Evolutionary conservation across 2,113 vertebrate genomes (phyloP), one percentile per base, ranked within the genome.

Genomic region (Gadus chalcogrammus): DNA sequence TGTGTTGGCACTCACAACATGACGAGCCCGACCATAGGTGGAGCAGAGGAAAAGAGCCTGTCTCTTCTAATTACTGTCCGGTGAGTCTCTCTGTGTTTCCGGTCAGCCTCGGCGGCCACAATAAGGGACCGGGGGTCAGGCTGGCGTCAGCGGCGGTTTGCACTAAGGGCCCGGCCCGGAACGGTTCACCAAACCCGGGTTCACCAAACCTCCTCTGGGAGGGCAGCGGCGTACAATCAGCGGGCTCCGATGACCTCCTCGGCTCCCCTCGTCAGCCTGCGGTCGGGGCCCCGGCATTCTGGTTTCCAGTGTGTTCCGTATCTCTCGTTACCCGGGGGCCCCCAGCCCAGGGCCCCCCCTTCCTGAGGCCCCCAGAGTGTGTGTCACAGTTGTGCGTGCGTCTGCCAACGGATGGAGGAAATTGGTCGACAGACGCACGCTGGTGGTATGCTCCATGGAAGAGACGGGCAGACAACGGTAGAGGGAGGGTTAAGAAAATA

Each of bases 241-340:
- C 85, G 78, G 79, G 79, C 79, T 75, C 82, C 77, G 83, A 18
- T 85, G 83, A 89, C 88, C 87, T 91, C 90, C 86, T 87, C 84
- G 72, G 71, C 71, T 89, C 88, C 71, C 77, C 53, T 35, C 16
- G 72, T 73, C 77, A 82, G 79, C 73, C 67, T 88, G 87, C n/a
- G 81, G 87, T 87, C 84, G 82, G 24, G 79, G 79, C 81, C 31
- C 31, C 31, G 31, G 31, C 31, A 4, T 35, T 35, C 31, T 4
- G 31, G 31, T 35, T 35, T 35, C 31, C 31, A 35, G 31, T 4
- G 31, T 35, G 31, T 35, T 35, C 31, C 31, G 31, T 35, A 35
- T 35, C 31, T 35, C 31, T 35, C 6, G 31, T 35, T 35, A 35
- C 31, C 31, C 31, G 31, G 31, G 31, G 31, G 31, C 31, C 31